Base-by-base conservation (phyloP, 1,140 invertebrate genomes). In the Geopemphigus sp. region DNA sequence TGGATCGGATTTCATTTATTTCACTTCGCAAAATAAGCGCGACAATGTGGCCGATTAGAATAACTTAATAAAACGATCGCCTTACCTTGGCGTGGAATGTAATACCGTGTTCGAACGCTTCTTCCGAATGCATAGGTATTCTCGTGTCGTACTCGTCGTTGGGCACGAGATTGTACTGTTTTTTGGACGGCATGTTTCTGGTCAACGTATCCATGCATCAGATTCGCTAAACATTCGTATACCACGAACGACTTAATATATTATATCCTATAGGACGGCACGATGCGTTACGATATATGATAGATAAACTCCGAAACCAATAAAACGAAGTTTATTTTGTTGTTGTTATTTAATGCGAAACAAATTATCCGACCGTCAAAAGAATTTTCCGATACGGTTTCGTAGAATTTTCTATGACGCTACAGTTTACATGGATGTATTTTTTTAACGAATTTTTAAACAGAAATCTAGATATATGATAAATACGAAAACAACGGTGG, bases 101-200 rank as follows among this genome's bases (percentile, higher is more conserved):
- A 86, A 98, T 98, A 81, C 97, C 97, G 87, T 98, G 94, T 82
- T 96, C 92, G 87, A 98, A 98, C 64, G 96, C 95, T 87, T 98
- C 95, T 82, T 98, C 96, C 78, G 95, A 93, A 87, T 98, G 94
- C 63, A 98, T 87, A 12, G 96, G 96, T 84, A 98, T 95, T 83
- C 94, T 89, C 76, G 93, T 93, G 87, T 98, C 96, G 86, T 94
- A 95, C 83, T 97, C 94, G 87, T 98, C 96, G 86, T 96, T 95
- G 82, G 93, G 92, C 83, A 98, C 95, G 86, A 97, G 88, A 87
- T 97, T 94, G 88, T 98, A 98, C 83, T 94, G 92, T 86, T 92
- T 93, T 85, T 93, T 95, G 84, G 92, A 94, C 84, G 92, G 92
- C 92, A 94, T 94, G 56, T 80, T 83, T 78, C 74, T 78, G 56